A percentile compares a stretch with the other conserved stretches of the same genome.
phyloP scores from a whole-genome alignment of 23 tunicate genomes.

The Ciona savignyi region DNA sequence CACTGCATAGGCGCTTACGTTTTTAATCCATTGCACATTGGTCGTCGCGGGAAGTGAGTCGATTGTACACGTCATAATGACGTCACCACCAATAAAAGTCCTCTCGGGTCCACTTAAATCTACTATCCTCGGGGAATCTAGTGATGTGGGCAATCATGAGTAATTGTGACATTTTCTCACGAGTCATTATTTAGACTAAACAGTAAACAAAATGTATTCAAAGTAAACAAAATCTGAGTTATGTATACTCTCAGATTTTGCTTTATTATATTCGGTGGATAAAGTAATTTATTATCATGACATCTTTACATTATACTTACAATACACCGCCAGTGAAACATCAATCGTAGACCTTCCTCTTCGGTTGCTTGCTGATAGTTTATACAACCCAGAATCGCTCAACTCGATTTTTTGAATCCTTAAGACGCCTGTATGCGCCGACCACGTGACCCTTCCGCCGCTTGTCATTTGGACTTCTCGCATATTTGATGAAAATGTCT shows the following conservation, averaged over 20 bases:
- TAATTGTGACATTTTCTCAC: too few relatives aligned
- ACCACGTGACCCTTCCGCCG: constrained; percentile 18
- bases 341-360: constrained; percentile 20
- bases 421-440: constrained; percentile 8
- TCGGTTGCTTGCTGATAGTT: constrained; percentile 28
- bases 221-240: too few relatives aligned
- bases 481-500: neutral
- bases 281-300: too few relatives aligned
- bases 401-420: constrained; percentile 19
- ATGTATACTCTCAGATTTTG: too few relatives aligned
- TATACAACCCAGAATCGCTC: constrained; percentile 56
- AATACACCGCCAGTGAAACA: constrained; percentile 47
- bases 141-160: too few relatives aligned
- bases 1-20: constrained; percentile 9
- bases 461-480: neutral
- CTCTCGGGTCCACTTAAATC: constrained; percentile 20
- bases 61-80: constrained; percentile 48
- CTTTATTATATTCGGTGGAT: too few relatives aligned
- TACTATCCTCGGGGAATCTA: constrained; percentile 46
- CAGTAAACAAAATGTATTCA: too few relatives aligned
- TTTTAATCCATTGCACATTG: constrained; percentile 47
- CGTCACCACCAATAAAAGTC: constrained; percentile 28
- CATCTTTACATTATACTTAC: constrained; percentile 60
- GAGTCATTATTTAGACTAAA: too few relatives aligned
- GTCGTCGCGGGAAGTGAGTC: constrained; percentile 35